A percentile compares a stretch with the other conserved stretches of the same genome.
Conservation (phyloP, 2,888 invertebrate genomes). For the Escarpia spicata region DNA sequence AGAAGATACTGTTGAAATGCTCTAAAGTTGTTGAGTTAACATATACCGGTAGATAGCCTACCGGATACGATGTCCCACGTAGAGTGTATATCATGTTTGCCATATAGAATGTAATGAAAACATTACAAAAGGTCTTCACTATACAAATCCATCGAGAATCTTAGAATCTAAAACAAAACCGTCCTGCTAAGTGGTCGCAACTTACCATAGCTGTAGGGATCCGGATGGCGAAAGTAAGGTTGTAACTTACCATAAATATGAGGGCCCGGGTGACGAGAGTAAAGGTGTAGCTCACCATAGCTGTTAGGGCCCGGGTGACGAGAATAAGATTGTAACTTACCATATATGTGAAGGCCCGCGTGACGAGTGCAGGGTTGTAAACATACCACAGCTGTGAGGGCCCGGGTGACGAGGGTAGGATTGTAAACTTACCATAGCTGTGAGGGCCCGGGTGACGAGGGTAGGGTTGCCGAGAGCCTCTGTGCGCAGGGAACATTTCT, state of each 20-base stretch:
- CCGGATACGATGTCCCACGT: too few relatives aligned
- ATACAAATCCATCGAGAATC: too few relatives aligned
- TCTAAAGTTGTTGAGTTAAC: too few relatives aligned
- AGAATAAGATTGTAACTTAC: constrained; percentile 75
- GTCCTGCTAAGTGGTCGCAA: background rate
- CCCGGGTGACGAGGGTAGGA: constrained; percentile 23
- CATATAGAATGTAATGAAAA: too few relatives aligned
- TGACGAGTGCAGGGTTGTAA: background rate
- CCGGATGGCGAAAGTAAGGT: constrained; percentile 22
- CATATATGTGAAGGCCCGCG: constrained; percentile 64
- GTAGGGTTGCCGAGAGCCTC: constrained; percentile 77
- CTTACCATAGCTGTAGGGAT: constrained; percentile 52
- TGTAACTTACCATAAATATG: constrained; percentile 73
- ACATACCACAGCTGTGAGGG: too few relatives aligned
- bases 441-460: constrained; percentile 78
- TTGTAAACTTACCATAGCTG: constrained; percentile 72
- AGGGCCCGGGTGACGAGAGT: constrained; percentile 79
- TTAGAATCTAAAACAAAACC: too few relatives aligned
- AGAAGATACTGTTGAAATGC: too few relatives aligned
- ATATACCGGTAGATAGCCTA: too few relatives aligned
- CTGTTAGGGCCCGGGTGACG: constrained; percentile 80
- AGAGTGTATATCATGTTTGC: too few relatives aligned
- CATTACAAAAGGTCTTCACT: too few relatives aligned
- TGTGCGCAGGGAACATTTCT: constrained; percentile 32
- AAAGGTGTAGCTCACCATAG: constrained; percentile 75